Percentiles rank a stretch among this genome's conserved stretches.
Conservation (phyloP, 92 coral and sea anemone species). For the Bergia puertoricense region DNA sequence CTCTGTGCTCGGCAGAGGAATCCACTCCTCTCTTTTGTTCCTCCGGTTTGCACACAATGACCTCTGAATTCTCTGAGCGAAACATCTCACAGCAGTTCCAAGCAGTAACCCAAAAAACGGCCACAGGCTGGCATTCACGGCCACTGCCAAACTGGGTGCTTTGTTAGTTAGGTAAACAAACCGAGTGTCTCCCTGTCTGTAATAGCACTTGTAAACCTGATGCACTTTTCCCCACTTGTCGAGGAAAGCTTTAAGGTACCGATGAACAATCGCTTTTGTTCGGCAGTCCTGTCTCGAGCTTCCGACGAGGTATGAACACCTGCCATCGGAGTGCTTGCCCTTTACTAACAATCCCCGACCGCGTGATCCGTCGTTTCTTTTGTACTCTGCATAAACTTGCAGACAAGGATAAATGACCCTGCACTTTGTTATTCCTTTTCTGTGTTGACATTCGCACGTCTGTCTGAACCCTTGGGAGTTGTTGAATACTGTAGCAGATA, state of each 20-base stretch:
- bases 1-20: constrained; percentile 8
- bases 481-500: constrained; percentile 1
- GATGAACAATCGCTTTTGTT: not conserved
- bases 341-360: constrained; percentile 18
- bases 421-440: constrained; percentile 8
- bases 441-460: constrained; percentile 5
- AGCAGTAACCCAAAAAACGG: constrained; percentile 10
- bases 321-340: constrained; percentile 9
- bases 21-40: constrained; percentile 10
- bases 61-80: constrained; percentile 7
- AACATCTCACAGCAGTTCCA: not conserved
- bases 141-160: not conserved
- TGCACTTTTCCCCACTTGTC: constrained; percentile 15
- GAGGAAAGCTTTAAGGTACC: not conserved
- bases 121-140: constrained; percentile 25
- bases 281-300: not conserved
- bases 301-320: not conserved
- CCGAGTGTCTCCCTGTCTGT: not conserved
- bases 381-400: constrained; percentile 38
- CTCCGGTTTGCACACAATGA: constrained; percentile 1
- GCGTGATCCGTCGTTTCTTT: not conserved
- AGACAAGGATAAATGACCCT: constrained; percentile 16
- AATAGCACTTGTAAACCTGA: constrained; percentile 23
- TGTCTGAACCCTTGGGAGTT: constrained; percentile 9
- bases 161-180: constrained; percentile 17